Percentiles rank a stretch among this genome's conserved stretches.
phyloP scores from a whole-genome alignment of 2,888 invertebrate genomes.

The Xestia xanthographa region DNA sequence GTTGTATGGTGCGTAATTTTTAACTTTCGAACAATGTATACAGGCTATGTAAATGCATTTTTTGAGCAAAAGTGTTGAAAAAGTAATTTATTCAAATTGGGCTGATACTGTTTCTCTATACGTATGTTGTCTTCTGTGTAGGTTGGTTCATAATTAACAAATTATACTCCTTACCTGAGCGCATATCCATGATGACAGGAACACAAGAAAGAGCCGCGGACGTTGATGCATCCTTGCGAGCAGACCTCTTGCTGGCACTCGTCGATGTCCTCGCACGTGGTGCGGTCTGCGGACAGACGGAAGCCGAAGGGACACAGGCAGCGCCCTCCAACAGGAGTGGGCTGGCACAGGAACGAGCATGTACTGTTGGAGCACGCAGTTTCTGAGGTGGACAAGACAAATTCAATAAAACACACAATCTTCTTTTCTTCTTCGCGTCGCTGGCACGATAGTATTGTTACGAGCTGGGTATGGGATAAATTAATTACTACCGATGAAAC shows the following conservation, averaged over 20 bases:
- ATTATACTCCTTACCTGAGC: constrained; percentile 79
- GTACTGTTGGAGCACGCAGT: constrained; percentile 67
- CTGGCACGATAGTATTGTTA: too few species aligned
- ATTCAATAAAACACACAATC: background rate
- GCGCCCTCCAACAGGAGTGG: constrained; percentile 92
- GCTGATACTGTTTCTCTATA: background rate
- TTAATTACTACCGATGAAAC: too few species aligned
- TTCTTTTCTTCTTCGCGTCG: too few species aligned
- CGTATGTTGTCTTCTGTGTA: too few species aligned
- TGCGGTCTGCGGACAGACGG: constrained; percentile 86
- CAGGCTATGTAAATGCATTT: too few species aligned
- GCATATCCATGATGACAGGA: constrained; percentile 91
- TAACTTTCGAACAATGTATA: too few species aligned
- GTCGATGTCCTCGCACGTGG: constrained; percentile 92
- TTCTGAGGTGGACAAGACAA: constrained; percentile 47
- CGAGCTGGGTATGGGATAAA: too few species aligned
- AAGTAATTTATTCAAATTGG: background rate
- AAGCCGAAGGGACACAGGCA: constrained; percentile 93
- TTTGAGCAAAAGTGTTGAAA: too few species aligned
- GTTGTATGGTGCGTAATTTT: too few species aligned
- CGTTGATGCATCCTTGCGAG: constrained; percentile 92
- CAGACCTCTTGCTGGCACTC: constrained; percentile 93
- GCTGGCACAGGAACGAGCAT: constrained; percentile 89
- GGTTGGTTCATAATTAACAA: background rate
- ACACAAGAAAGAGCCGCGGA: constrained; percentile 90